Base-by-base conservation (phyloP, 2,113 vertebrate species). In the Archilochus colubris region DNA sequence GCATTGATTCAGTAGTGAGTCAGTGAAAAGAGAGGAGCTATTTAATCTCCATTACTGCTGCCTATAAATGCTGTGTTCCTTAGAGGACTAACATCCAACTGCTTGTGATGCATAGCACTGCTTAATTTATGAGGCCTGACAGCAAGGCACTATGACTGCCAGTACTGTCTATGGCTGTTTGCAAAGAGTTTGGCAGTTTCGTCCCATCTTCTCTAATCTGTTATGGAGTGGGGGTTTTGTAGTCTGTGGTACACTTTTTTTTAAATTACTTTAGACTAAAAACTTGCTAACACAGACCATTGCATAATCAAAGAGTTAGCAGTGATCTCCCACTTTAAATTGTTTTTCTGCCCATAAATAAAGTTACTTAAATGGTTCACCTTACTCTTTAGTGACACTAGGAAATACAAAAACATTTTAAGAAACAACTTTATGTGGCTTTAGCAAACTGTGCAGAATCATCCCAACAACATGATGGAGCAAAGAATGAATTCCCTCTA, bases 1-100 rank as follows among this genome's bases (percentile, higher is more conserved):
- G 50, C 89, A 67, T 48, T 86, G 95, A 94, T 91, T 94, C 94
- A 93, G 83, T 76, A 87, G 30, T 6, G 43, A 93, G 89, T 79
- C 92, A 44, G 44, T 40, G 91, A 66, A 57, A 91, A 59, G 38
- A 79, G 91, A 75, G 88, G 63, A 95, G 70, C 66, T 72, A 48
- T 91, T 96, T 80, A 48, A 96, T 95, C 91, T 91, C 84, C 82
- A 82, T 93, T 90, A 67, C 64, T 90, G 63, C 75, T 93, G 94
- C 85, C 88, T 93, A 33, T 86, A 77, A 97, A 96, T 70, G 38
- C 51, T 57, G 18, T 80, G 89, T 5, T 91, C 88, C 91, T 96
- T 74, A 1, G 82, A 88, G 93, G 66, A 55, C 38, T 28, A 24
- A 62, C 74, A 12, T 57, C 70, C 75, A 80, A 73, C 75, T 83